Evolutionary conservation across 2,113 vertebrate species (phyloP).

Genomic region (Nettapus auritus): DNA sequence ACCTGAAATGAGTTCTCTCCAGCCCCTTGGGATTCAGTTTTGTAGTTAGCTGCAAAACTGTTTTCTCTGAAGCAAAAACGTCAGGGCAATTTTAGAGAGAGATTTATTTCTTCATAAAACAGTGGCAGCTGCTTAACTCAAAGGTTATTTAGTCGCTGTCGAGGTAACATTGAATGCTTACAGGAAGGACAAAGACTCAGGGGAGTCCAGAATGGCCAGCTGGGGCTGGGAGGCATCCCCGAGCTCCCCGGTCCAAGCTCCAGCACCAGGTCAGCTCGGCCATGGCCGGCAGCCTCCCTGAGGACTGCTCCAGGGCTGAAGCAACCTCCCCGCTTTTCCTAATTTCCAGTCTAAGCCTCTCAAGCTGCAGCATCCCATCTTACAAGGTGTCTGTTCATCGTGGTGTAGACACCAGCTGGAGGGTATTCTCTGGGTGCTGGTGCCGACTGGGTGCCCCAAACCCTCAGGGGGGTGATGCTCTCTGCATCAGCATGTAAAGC

Average conservation of each 20-base stretch:
- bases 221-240: too few relatives aligned
- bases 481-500: accelerated
- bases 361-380: not conserved
- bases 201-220: not conserved
- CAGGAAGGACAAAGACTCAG: not conserved
- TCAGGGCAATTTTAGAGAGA: not conserved
- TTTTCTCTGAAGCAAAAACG: not conserved
- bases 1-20: not conserved
- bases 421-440: not conserved
- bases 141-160: not conserved
- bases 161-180: not conserved
- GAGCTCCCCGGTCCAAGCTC: not conserved
- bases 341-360: not conserved
- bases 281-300: not conserved
- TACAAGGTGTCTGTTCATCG: accelerated
- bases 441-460: accelerated
- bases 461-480: not conserved
- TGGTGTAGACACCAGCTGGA: not conserved
- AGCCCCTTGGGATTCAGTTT: not conserved
- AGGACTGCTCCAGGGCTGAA: not conserved
- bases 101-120: not conserved
- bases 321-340: not conserved
- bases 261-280: not conserved
- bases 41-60: not conserved
- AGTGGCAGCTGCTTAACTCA: not conserved